Base-by-base conservation (phyloP, 2,888 invertebrate species). In the Tromatobia lineatoria region DNA sequence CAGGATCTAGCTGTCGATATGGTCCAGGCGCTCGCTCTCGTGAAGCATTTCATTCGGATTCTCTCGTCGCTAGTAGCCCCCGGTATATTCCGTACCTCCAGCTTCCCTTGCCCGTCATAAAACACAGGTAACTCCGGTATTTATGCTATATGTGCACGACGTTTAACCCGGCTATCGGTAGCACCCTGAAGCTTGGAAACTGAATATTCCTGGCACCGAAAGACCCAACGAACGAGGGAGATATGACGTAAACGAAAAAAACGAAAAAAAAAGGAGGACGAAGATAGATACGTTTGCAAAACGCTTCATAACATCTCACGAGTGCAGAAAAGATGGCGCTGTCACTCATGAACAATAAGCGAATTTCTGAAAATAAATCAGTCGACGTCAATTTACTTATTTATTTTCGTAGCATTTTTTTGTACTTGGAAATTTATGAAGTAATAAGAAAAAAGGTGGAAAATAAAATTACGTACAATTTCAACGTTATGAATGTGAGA, bases 51-150 rank as follows among this genome's bases (percentile, higher is more conserved):
- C 85, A 88, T 88, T 86, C 88, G 89, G 89, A 91, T 90, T 89
- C 87, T 82, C 73, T 81, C 88, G 83, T 83, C 70, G 81, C 86
- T 80, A 47, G 20, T 70, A 18, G 59, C 85, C 85, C 82, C 81
- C 69, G 67, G 52, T 83, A 59, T 59, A 80, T 47, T 85, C 75
- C 75, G 79, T 82, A 84, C 83, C 69, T 70, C 82, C 54, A 29
- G 78, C 77, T 81, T 61, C 80, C 57, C 80, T 85, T 85, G 74
- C 85, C 87, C 88, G 90, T 91, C 92, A 91, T 93, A 93, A 93
- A 93, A 93, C 93, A 93, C 91, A 90, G 92, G 91, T 93, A 93
- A 93, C 92, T 90, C 93, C 92, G 89, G 91, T 93, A 93, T 93
- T 93, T 93, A 93, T 93, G 91, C 89, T 89, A 86, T 85, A 85